These are phyloP conservation scores for Apogon hyalosoma DNA, from an alignment of 2,797 vertebrate genomes.

Conservation along the genomic window DNA sequence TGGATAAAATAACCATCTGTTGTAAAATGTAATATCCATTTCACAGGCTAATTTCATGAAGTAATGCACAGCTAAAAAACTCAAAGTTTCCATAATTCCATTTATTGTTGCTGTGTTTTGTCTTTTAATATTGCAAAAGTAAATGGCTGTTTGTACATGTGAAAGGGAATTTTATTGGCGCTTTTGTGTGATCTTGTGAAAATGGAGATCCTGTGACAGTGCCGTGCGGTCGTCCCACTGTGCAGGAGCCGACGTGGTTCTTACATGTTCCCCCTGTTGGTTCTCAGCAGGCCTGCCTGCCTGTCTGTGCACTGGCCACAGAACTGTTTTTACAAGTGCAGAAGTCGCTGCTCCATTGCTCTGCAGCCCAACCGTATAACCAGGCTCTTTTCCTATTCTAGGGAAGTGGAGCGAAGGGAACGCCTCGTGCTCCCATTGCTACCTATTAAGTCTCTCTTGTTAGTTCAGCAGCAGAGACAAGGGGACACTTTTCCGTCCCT, in stretches of 20 bases:
- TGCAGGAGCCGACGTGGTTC: slow-evolving; percentile 38
- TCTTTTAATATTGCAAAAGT: slow-evolving; percentile 18
- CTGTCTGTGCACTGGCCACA: slow-evolving; percentile 73
- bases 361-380: slow-evolving; percentile 82
- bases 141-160: slow-evolving; percentile 37
- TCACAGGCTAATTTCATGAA: slow-evolving; percentile 42
- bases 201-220: slow-evolving; percentile 9
- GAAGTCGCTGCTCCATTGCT: slow-evolving; percentile 81
- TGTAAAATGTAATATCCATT: slow-evolving; percentile 30
- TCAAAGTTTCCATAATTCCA: slow-evolving; percentile 38
- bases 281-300: slow-evolving; percentile 70
- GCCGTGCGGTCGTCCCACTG: slow-evolving; percentile 39
- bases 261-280: slow-evolving; percentile 54
- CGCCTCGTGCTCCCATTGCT: slow-evolving; percentile 62
- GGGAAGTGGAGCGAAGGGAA: slow-evolving; percentile 69
- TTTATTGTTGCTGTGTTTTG: slow-evolving; percentile 27
- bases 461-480: slow-evolving; percentile 54
- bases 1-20: slow-evolving; percentile 28
- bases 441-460: slow-evolving; percentile 51
- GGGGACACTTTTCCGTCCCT: slow-evolving; percentile 42
- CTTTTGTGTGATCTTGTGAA: slow-evolving; percentile 32
- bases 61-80: slow-evolving; percentile 28
- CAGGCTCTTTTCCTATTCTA: slow-evolving; percentile 78
- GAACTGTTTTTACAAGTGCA: slow-evolving; percentile 84
- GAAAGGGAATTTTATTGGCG: slow-evolving; percentile 3